Base-by-base conservation (phyloP, 2,888 invertebrate species). In the Cyaniris semiargus region DNA sequence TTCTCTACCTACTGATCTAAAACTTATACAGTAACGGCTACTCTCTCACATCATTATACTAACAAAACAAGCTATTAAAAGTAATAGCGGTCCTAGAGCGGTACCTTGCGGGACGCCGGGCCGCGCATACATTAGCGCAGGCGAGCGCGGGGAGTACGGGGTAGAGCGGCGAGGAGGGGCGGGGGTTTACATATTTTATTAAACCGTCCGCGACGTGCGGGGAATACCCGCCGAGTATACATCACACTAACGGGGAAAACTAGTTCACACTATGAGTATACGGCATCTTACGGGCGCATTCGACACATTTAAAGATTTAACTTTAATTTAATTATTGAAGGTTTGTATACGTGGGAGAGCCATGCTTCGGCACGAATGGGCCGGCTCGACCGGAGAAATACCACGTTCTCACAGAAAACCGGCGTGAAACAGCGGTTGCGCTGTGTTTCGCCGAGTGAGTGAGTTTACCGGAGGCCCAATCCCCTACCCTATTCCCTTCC, bases 151-250 rank as follows among this genome's bases (percentile, higher is more conserved):
- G 77, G 38, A 18, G 53, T 53, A 76, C n/a, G 58, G 5, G 58
- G 78, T 75, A 78, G 6, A 23, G 10, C 10, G 10, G 44, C 3
- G 60, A 53, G 60, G 58, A 58, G 78, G 27, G 70, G 76, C 76
- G 70, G 76, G 70, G 77, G 80, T 78, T 79, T 78, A 80, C 81
- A 80, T 81, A 81, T 80, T 81, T 81, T 81, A 81, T 81, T 80
- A 81, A 80, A 80, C 80, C 81, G 70, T 78, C 79, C 76, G 76
- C 71, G 79, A 81, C 81, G 80, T 81, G 80, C 79, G 58, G 79
- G 48, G 81, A 79, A 80, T 81, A 60, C 76, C 56, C 76, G 76
- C 74, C 77, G 77, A 76, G 71, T 78, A 71, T 78, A 78, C 75
- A 75, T 79, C 77, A 78, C 76, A 71, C 70, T 76, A 48, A 74